Conservation (phyloP, 1,140 invertebrate species). For the Drosophila nikananu region DNA sequence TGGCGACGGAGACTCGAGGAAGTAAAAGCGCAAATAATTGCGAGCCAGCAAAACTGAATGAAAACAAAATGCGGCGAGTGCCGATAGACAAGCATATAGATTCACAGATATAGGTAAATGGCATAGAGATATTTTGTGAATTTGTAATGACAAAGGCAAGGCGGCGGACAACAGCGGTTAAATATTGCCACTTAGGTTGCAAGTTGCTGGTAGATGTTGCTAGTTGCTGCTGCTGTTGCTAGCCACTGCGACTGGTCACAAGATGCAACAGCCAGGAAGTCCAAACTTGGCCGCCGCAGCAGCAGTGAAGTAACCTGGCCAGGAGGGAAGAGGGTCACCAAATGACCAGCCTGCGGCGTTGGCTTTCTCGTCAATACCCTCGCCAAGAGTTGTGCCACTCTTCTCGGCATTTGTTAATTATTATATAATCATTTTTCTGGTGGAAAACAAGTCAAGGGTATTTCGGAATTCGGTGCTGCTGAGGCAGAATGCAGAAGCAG, state of each 20-base stretch:
- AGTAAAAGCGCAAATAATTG: constrained; percentile 75
- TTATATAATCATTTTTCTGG: background rate
- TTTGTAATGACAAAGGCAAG: constrained; percentile 49
- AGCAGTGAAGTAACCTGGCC: constrained; percentile 57
- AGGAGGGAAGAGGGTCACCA: constrained; percentile 41
- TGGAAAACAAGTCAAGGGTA: background rate
- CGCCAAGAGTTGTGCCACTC: background rate
- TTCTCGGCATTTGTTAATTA: background rate
- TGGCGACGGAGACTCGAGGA: constrained; percentile 40
- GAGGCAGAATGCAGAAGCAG: constrained; percentile 18
- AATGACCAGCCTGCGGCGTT: constrained; percentile 21
- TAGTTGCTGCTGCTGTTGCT: constrained; percentile 7
- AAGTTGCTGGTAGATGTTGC: constrained; percentile 23
- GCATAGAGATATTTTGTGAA: constrained; percentile 35
- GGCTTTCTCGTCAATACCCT: constrained; percentile 17
- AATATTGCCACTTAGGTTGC: constrained; percentile 60
- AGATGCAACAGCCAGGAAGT: constrained; percentile 64
- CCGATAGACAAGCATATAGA: constrained; percentile 5
- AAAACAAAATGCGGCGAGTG: constrained; percentile 3
- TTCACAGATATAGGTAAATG: background rate
- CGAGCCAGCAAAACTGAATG: constrained; percentile 25
- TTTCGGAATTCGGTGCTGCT: background rate
- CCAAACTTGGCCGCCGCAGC: constrained; percentile 39
- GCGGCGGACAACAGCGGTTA: constrained; percentile 45
- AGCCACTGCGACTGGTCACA: constrained; percentile 39